These are phyloP conservation scores for Poeciliopsis gracilis DNA, from an alignment of 2,797 vertebrate species.

Conservation along the genomic window DNA sequence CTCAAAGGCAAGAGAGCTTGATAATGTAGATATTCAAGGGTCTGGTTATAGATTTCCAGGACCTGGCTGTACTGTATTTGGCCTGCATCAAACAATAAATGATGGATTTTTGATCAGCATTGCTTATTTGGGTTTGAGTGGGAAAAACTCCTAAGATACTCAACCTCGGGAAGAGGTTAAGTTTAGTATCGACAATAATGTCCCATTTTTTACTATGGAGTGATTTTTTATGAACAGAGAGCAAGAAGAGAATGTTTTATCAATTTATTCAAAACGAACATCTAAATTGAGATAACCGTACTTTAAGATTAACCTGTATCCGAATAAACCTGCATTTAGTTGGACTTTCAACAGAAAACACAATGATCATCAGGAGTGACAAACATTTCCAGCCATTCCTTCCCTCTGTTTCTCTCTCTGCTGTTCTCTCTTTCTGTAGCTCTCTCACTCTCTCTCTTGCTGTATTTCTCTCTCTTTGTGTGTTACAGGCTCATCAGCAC, in stretches of 20 bases:
- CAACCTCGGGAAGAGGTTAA: too few relatives aligned
- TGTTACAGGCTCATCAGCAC: constrained; percentile 10
- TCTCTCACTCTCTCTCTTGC: constrained; percentile 1
- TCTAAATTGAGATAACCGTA: not conserved
- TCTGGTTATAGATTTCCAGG: too few relatives aligned
- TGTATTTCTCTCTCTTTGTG: not conserved
- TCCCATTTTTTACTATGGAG: not conserved
- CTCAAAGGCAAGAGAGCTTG: too few relatives aligned
- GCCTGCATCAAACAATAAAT: too few relatives aligned
- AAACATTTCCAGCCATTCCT: constrained; percentile 37
- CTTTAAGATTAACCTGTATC: constrained; percentile 3
- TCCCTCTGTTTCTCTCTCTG: constrained; percentile 2
- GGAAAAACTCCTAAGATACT: too few relatives aligned
- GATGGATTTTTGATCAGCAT: too few relatives aligned
- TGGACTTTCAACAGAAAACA: constrained; percentile 26
- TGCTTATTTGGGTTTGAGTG: too few relatives aligned
- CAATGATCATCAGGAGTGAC: constrained; percentile 60
- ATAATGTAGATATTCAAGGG: too few relatives aligned
- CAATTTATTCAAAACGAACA: not conserved
- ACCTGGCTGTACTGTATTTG: too few relatives aligned
- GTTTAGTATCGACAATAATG: too few relatives aligned
- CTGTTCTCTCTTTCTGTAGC: constrained; percentile 5
- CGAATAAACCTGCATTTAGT: not conserved
- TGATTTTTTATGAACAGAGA: not conserved
- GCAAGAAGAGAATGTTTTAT: too few relatives aligned